phyloP scores from a whole-genome alignment of 2,797 vertebrate species.

The Scleropages formosus region DNA sequence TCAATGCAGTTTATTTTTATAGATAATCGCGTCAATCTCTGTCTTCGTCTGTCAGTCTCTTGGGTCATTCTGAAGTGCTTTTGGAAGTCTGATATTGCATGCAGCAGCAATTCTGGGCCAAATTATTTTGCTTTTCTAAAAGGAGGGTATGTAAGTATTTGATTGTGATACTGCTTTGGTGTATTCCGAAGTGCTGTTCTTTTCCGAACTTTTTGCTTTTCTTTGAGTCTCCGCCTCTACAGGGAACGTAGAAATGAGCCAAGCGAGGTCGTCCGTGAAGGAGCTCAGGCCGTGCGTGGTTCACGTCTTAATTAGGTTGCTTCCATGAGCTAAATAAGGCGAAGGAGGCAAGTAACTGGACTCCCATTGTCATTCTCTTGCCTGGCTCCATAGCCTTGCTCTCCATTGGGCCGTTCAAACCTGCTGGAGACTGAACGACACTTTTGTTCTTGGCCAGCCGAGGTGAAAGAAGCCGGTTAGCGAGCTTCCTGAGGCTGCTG shows the following conservation, averaged over 20 bases:
- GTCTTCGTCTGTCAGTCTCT: too few relatives aligned
- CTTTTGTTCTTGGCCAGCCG: constrained; percentile 93
- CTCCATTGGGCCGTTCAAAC: constrained; percentile 79
- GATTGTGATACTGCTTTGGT: not conserved
- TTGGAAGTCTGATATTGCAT: constrained; percentile 11
- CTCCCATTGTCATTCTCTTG: constrained; percentile 78
- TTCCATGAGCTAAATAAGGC: constrained; percentile 57
- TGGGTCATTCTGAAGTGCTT: not conserved
- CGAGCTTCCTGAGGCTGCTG: constrained; percentile 76
- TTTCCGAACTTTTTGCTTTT: not conserved
- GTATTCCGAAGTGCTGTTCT: not conserved
- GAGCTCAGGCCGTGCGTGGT: constrained; percentile 68
- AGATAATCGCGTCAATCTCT: too few relatives aligned
- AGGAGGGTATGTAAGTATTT: not conserved
- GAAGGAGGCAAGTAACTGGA: constrained; percentile 58
- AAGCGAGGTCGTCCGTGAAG: constrained; percentile 65
- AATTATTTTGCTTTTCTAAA: constrained; percentile 4
- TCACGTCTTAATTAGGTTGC: constrained; percentile 72
- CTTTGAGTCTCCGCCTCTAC: not conserved
- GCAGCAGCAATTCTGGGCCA: not conserved
- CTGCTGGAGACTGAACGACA: constrained; percentile 87
- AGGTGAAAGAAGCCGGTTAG: constrained; percentile 96
- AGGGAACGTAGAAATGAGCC: not conserved
- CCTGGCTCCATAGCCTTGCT: constrained; percentile 74
- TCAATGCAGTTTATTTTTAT: too few relatives aligned